phyloP scores from a whole-genome alignment of 1,140 invertebrate genomes.

The Venustaconcha ellipsiformis region DNA sequence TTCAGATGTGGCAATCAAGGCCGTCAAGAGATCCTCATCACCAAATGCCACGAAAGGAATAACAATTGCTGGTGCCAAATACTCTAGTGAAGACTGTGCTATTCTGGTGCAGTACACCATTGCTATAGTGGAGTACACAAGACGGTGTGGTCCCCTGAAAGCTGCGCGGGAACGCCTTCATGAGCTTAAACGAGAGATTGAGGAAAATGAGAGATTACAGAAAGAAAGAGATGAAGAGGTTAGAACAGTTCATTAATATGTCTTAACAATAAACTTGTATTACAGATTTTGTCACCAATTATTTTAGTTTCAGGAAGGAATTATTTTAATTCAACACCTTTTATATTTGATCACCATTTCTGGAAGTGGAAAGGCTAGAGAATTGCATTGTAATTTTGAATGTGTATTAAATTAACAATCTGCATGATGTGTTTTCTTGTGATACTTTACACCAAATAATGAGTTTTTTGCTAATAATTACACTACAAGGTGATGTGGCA shows the following conservation, averaged over 20 bases:
- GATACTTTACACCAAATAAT: no score
- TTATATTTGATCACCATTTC: no score
- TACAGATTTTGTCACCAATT: no score
- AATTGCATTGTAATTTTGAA: no score
- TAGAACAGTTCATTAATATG: slow-evolving; percentile 7
- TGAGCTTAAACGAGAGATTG: slow-evolving; percentile 65
- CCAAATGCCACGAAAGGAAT: slow-evolving; percentile 61
- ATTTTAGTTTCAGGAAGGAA: no score
- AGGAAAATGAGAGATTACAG: slow-evolving; percentile 66
- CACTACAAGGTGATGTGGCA: no score
- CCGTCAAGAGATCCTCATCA: slow-evolving; percentile 52
- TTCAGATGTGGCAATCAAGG: slow-evolving; percentile 42
- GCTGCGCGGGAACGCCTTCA: slow-evolving; percentile 58
- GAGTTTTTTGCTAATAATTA: no score
- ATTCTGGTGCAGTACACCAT: slow-evolving; percentile 68
- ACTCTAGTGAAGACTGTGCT: slow-evolving; percentile 68
- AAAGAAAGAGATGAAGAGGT: slow-evolving; percentile 62
- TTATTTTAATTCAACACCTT: no score
- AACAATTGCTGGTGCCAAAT: slow-evolving; percentile 65
- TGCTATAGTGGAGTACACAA: slow-evolving; percentile 68
- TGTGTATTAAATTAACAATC: no score
- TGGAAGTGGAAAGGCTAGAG: no score
- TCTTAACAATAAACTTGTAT: no score
- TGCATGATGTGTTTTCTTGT: no score
- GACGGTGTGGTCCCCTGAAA: slow-evolving; percentile 63